Percentiles rank a stretch among this genome's conserved stretches.
These are phyloP conservation scores for Saturnia pavonia DNA, from an alignment of 2,888 invertebrate genomes.

Conservation along the genomic window DNA sequence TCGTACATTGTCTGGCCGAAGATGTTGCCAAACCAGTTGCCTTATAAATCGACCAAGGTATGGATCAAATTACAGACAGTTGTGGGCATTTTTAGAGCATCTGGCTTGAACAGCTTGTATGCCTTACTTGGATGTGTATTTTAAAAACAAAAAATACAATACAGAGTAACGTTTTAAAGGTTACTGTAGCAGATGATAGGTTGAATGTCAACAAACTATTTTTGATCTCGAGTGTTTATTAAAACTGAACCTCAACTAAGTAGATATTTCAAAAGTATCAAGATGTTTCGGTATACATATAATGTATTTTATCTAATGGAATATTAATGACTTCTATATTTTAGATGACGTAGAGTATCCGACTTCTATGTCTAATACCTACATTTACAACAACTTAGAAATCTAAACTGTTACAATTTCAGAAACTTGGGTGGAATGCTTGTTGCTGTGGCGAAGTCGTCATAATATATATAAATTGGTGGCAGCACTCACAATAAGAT, in stretches of 20 bases:
- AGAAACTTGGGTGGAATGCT: too few species aligned
- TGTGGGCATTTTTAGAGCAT: constrained; percentile 33
- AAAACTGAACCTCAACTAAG: neutral
- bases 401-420: too few species aligned
- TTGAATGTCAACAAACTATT: neutral
- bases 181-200: neutral
- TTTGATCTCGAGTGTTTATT: neutral
- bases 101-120: constrained; percentile 26
- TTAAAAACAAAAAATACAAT: constrained; percentile 12
- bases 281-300: neutral
- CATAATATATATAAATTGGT: too few species aligned
- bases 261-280: neutral
- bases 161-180: neutral
- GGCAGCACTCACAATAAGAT: too few species aligned
- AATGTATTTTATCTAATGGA: too few species aligned
- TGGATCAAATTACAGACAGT: constrained; percentile 38
- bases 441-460: too few species aligned
- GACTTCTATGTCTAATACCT: too few species aligned
- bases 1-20: neutral
- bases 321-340: too few species aligned
- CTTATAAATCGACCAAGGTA: constrained; percentile 19
- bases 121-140: constrained; percentile 17
- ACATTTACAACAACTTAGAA: too few species aligned
- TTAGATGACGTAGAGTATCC: too few species aligned
- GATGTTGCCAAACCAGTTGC: constrained; percentile 21